Conservation (phyloP, 2,888 invertebrate genomes). For the Vesta saturnalis region DNA sequence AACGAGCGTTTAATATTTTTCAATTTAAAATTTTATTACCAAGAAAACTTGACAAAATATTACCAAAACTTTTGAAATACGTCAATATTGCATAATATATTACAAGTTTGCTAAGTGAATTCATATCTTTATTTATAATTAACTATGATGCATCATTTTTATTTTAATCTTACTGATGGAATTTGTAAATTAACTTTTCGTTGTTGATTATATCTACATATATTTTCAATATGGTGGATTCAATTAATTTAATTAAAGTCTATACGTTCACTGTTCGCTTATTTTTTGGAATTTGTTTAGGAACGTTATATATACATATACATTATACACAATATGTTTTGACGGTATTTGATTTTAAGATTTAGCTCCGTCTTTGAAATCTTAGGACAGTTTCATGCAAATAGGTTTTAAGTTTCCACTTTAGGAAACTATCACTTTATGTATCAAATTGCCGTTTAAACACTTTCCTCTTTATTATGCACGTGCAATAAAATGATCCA, state of each 20-base stretch:
- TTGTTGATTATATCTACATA: neutral
- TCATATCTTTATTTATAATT: neutral
- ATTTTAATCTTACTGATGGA: neutral
- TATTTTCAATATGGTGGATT: neutral
- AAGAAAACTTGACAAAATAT: neutral
- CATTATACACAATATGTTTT: too few relatives aligned
- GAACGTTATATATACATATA: too few relatives aligned
- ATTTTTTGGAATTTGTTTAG: too few relatives aligned
- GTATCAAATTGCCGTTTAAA: neutral
- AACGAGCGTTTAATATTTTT: constrained; percentile 1
- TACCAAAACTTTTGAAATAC: neutral
- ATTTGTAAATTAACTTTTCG: neutral
- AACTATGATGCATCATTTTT: neutral
- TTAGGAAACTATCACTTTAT: neutral
- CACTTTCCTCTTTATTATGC: too few relatives aligned
- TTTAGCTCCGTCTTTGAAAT: constrained; percentile 1
- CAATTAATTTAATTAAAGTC: neutral
- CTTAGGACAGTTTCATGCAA: neutral
- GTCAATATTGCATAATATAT: neutral
- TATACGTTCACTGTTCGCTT: neutral
- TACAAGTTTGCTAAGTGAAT: neutral
- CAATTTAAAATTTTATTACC: neutral
- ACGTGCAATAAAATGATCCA: too few relatives aligned
- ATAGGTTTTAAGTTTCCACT: neutral
- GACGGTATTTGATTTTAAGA: neutral